Evolutionary conservation across 1,140 invertebrate species (phyloP).

Genomic region (Eriosoma lanigerum): DNA sequence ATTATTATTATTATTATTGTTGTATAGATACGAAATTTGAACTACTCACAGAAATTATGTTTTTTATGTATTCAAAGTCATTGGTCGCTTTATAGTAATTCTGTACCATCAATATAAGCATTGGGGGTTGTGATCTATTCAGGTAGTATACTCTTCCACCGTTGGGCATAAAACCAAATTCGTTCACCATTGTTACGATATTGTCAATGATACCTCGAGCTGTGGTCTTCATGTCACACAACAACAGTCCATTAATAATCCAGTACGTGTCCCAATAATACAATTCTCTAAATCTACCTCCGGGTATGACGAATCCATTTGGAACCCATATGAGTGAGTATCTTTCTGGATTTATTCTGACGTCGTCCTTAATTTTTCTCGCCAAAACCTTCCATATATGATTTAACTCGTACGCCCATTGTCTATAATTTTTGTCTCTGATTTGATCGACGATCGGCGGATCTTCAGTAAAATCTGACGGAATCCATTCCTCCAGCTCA

Average conservation of each 20-base stretch:
- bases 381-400: slow-evolving; percentile 74
- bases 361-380: slow-evolving; percentile 67
- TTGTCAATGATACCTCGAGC: slow-evolving; percentile 76
- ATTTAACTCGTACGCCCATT: slow-evolving; percentile 66
- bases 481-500: slow-evolving; percentile 62
- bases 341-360: slow-evolving; percentile 64
- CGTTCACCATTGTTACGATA: slow-evolving; percentile 68
- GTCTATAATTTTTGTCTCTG: slow-evolving; percentile 63
- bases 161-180: slow-evolving; percentile 74
- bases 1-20: not conserved
- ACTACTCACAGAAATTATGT: slow-evolving; percentile 60
- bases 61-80: slow-evolving; percentile 67
- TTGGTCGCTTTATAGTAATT: slow-evolving; percentile 69
- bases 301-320: slow-evolving; percentile 81
- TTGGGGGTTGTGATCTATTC: slow-evolving; percentile 76
- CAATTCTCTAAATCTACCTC: slow-evolving; percentile 80
- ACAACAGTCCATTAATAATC: slow-evolving; percentile 66
- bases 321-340: slow-evolving; percentile 74
- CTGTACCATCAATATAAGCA: slow-evolving; percentile 76
- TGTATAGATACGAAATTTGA: no score
- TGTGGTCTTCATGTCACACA: slow-evolving; percentile 74
- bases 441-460: slow-evolving; percentile 68
- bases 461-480: slow-evolving; percentile 67
- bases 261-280: slow-evolving; percentile 92
- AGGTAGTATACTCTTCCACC: slow-evolving; percentile 77